A percentile compares a stretch with the other conserved stretches of the same genome.
Evolutionary conservation across 2,113 vertebrate genomes (phyloP).

Genomic region (Peromyscus maniculatus): DNA sequence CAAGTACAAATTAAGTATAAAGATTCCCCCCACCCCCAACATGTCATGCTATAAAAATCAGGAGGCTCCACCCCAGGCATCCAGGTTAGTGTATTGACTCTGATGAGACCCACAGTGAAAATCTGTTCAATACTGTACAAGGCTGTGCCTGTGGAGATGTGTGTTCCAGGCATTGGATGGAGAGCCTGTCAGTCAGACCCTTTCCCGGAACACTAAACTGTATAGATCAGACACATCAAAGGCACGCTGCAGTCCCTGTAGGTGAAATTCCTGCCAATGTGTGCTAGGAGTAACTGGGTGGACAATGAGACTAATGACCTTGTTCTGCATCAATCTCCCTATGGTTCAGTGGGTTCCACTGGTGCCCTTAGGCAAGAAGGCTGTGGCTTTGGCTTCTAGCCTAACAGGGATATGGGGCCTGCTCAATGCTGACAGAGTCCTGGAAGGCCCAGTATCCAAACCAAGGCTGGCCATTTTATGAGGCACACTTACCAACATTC

Average conservation of each 20-base stretch:
- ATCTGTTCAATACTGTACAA: background rate
- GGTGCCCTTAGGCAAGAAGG: conserved; percentile 50
- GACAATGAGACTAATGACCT: conserved; percentile 74
- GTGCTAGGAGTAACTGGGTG: conserved; percentile 52
- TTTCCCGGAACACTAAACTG: conserved; percentile 64
- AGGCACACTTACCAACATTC: background rate
- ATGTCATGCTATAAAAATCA: conserved; percentile 35
- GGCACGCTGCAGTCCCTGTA: conserved; percentile 26
- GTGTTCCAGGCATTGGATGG: conserved; percentile 56
- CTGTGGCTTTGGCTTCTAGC: conserved; percentile 52
- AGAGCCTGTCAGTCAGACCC: conserved; percentile 45
- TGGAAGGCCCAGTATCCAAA: background rate
- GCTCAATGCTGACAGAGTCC: background rate
- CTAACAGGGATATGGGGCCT: conserved; percentile 53
- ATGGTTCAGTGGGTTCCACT: conserved; percentile 47
- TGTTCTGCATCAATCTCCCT: conserved; percentile 66
- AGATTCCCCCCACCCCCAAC: background rate
- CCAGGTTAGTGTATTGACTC: conserved; percentile 50
- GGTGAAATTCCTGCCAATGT: conserved; percentile 69
- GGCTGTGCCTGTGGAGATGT: background rate
- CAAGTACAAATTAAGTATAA: background rate
- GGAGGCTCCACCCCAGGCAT: background rate
- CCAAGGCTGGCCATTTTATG: background rate
- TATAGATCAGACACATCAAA: conserved; percentile 76
- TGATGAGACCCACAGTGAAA: conserved; percentile 55